These are phyloP conservation scores for Condylura cristata DNA, from an alignment of 2,113 vertebrate genomes.

Conservation along the genomic window DNA sequence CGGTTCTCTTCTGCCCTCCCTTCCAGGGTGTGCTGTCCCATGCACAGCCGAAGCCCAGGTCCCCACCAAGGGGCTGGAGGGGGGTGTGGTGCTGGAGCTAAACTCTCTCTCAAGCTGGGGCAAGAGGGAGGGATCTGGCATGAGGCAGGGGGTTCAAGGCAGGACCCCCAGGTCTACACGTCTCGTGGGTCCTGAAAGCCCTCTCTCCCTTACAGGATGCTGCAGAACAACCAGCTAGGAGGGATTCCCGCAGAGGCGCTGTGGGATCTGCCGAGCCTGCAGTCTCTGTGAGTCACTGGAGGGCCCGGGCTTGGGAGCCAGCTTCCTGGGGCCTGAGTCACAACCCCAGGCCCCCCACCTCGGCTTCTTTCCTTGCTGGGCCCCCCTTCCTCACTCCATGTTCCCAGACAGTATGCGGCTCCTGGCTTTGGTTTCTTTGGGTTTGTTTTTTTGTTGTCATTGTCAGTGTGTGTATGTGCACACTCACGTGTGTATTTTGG, in stretches of 20 bases:
- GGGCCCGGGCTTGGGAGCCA: not conserved
- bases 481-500: not conserved
- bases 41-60: accelerated
- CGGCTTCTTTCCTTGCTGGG: not conserved
- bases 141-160: not conserved
- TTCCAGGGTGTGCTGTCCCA: not conserved
- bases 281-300: conserved; percentile 94
- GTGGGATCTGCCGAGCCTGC: conserved; percentile 94
- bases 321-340: conserved; percentile 74
- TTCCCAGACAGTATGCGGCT: conserved; percentile 44
- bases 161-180: accelerated
- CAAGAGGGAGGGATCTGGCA: not conserved
- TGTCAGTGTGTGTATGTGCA: not conserved
- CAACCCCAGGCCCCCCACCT: conserved; percentile 46
- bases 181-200: conserved; percentile 40
- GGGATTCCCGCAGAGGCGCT: conserved; percentile 92
- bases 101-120: not conserved
- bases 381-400: conserved; percentile 37
- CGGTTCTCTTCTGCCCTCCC: not conserved
- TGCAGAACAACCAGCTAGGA: conserved; percentile 96
- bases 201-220: conserved; percentile 90
- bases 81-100: not conserved
- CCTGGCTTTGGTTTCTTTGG: conserved; percentile 42
- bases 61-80: too few relatives aligned
- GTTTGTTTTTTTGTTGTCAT: conserved; percentile 41